phyloP scores from a whole-genome alignment of 1,140 invertebrate species.

The Micrasema minimum region DNA sequence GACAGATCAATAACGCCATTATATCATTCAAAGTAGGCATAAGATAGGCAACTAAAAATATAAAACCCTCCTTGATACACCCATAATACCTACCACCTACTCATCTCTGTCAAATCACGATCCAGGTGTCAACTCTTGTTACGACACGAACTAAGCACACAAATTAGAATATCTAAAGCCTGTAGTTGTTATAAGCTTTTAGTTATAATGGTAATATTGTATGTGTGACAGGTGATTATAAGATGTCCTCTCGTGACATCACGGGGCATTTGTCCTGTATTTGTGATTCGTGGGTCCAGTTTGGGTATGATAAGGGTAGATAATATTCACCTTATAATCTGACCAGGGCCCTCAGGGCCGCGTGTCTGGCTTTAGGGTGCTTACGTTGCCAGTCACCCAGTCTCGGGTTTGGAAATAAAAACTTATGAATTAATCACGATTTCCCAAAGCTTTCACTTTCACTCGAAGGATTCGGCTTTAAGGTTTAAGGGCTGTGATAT shows the following conservation, averaged over 20 bases:
- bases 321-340: no score
- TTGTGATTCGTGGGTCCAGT: slow-evolving; percentile 10
- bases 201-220: slow-evolving; percentile 7
- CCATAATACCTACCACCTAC: no score
- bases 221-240: slow-evolving; percentile 27
- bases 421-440: slow-evolving; percentile 5
- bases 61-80: no score
- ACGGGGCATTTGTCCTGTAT: neutral
- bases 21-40: no score
- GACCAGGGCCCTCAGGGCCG: neutral
- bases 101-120: neutral
- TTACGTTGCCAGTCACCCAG: slow-evolving; percentile 5
- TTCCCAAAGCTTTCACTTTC: neutral
- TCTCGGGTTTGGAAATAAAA: slow-evolving; percentile 5
- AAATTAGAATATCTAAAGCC: slow-evolving; percentile 17
- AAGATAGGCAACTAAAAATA: no score
- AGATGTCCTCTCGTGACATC: slow-evolving; percentile 19
- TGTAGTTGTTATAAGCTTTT: no score
- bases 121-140: slow-evolving; percentile 6
- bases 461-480: no score
- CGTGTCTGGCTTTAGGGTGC: slow-evolving; percentile 12
- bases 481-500: no score
- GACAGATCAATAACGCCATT: no score
- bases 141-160: slow-evolving; percentile 14
- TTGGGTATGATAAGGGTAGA: slow-evolving; percentile 1